Conservation (phyloP, 2,113 vertebrate species). For the Todiramphus chloris region DNA sequence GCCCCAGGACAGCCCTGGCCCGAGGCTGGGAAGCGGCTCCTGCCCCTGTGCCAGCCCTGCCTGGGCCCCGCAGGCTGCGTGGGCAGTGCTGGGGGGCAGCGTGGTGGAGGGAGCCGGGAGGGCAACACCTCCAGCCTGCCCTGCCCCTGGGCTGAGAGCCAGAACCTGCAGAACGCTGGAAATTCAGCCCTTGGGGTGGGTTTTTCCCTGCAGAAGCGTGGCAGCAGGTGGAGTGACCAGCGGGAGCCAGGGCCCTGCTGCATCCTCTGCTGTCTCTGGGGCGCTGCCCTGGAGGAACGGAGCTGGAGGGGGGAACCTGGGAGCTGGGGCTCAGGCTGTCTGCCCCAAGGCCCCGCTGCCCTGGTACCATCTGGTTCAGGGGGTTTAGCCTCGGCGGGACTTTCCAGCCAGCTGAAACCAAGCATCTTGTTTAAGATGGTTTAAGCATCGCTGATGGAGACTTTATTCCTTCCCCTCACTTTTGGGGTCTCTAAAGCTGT, state of each 20-base stretch:
- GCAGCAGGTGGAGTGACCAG: not conserved
- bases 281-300: no score
- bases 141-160: not conserved
- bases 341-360: not conserved
- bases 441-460: not conserved
- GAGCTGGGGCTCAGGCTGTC: fast-evolving
- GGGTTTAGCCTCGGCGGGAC: fast-evolving
- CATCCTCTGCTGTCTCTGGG: not conserved
- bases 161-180: not conserved
- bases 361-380: not conserved
- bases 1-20: not conserved
- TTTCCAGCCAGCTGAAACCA: not conserved
- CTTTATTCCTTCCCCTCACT: not conserved
- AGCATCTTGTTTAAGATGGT: not conserved
- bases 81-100: not conserved
- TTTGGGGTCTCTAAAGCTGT: not conserved
- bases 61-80: not conserved
- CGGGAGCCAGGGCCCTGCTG: not conserved
- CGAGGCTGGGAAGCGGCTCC: not conserved
- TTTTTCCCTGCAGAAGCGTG: not conserved
- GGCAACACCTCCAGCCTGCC: not conserved
- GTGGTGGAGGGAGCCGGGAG: not conserved
- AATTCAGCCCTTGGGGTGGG: not conserved
- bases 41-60: fast-evolving
- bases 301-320: fast-evolving